Evolutionary conservation across 2,888 invertebrate species (phyloP), one percentile per base, ranked within the genome.

Genomic region (Trichogramma evanescens): DNA sequence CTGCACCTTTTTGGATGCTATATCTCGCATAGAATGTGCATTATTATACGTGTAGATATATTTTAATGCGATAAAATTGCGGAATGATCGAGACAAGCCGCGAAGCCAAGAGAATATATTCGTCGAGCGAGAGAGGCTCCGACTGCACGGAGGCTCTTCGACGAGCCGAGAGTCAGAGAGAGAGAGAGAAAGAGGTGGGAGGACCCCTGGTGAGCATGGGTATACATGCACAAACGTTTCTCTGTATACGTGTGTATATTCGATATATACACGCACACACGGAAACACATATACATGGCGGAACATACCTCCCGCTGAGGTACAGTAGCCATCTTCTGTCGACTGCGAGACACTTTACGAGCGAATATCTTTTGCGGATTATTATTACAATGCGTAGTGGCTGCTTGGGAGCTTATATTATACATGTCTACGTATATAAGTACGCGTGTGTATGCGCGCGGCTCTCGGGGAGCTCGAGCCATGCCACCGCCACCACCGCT

Each of bases 311-410:
- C 77, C 77, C 71, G 76, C 77, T 76, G 77, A 72, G 77, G 75
- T 26, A 76, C 77, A 72, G 77, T 77, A 77, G 77, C 77, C 72
- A 75, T 75, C 74, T 72, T 73, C 75, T 75, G 76, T 75, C 76
- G 7, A 9, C 44, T 7, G n/a, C 44, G 26, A 26, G 26, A 26
- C 26, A 26, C 26, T 26, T 26, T 26, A 26, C 26, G 26, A 26
- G 26, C 26, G 26, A 26, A 26, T 26, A 26, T 26, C 26, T 26
- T 26, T 26, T 26, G 26, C 26, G 26, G 26, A 26, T 26, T 26
- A 26, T 26, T 26, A 26, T 26, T 26, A 26, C 26, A 26, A 26
- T 26, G 26, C 26, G 26, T 26, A 26, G 26, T 26, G 26, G 26
- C 26, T 26, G 26, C 26, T 26, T 26, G 26, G 26, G 26, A 26